Conservation (phyloP, 2,888 invertebrate genomes). For the Apomyelois bistriatella region DNA sequence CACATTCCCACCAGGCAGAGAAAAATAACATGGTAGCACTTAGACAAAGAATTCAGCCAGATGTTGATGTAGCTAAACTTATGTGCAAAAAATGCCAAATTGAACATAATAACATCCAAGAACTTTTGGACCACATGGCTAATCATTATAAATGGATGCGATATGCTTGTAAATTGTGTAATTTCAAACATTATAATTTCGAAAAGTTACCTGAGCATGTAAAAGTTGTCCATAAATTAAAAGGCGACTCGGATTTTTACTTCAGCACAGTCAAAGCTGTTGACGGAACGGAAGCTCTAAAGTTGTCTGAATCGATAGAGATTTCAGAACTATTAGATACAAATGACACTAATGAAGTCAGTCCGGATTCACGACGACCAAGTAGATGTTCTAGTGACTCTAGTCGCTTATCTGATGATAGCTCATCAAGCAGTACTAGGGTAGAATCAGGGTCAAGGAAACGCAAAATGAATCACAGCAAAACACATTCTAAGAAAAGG, state of each 20-base stretch:
- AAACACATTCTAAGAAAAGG: conserved; percentile 44
- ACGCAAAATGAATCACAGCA: conserved; percentile 49
- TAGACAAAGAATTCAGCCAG: conserved; percentile 51
- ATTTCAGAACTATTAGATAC: not conserved
- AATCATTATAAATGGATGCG: conserved; percentile 85
- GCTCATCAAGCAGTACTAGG: conserved; percentile 58
- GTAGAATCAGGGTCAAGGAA: conserved; percentile 52
- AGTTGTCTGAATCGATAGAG: conserved; percentile 44
- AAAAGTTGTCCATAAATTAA: conserved; percentile 81
- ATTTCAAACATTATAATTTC: conserved; percentile 83
- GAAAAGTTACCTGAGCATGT: conserved; percentile 84
- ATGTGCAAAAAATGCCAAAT: conserved; percentile 77
- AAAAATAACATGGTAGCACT: conserved; percentile 62
- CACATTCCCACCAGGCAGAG: conserved; percentile 58
- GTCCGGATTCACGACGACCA: conserved; percentile 58
- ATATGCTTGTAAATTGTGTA: conserved; percentile 87
- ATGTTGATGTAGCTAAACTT: conserved; percentile 60
- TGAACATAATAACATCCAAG: conserved; percentile 66
- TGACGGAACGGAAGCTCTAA: conserved; percentile 61
- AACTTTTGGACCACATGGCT: conserved; percentile 82
- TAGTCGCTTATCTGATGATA: conserved; percentile 68
- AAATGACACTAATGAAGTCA: conserved; percentile 44
- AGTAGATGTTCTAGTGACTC: conserved; percentile 72
- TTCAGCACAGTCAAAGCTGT: conserved; percentile 69
- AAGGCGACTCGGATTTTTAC: conserved; percentile 75